A percentile compares a stretch with the other conserved stretches of the same genome.
Evolutionary conservation across 2,888 invertebrate species (phyloP).

Genomic region (Sthenelais limicola): DNA sequence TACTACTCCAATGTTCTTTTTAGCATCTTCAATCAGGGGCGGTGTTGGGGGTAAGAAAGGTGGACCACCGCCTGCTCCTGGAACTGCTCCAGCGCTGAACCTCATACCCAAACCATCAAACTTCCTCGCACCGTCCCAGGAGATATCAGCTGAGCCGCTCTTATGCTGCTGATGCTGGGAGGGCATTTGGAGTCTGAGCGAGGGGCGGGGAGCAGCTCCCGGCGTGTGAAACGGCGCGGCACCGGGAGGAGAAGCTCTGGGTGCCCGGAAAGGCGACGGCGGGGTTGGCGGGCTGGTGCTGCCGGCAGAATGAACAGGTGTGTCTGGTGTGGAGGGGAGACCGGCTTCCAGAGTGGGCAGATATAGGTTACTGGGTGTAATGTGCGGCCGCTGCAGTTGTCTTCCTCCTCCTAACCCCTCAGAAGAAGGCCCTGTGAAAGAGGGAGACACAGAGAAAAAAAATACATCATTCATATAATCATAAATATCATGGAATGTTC

Average conservation of each 20-base stretch:
- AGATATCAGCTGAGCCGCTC: not conserved
- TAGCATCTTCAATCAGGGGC: too few relatives aligned
- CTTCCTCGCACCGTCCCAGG: conserved; percentile 10
- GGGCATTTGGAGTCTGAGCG: not conserved
- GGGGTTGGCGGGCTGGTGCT: not conserved
- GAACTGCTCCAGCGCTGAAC: not conserved
- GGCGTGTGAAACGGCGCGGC: not conserved
- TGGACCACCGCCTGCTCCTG: not conserved
- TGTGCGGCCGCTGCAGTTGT: too few relatives aligned
- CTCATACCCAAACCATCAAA: conserved; percentile 14
- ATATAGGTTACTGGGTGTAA: too few relatives aligned
- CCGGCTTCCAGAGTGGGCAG: too few relatives aligned
- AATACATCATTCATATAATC: too few relatives aligned
- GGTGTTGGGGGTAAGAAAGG: not conserved
- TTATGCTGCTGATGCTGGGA: not conserved
- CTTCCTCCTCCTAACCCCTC: too few relatives aligned
- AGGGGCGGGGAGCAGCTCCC: not conserved
- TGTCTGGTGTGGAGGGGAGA: too few relatives aligned
- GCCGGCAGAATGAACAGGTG: not conserved
- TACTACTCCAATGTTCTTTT: too few relatives aligned
- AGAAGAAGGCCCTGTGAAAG: too few relatives aligned
- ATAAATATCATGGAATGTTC: too few relatives aligned
- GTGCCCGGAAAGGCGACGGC: not conserved
- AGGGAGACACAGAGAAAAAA: too few relatives aligned
- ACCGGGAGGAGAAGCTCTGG: not conserved